A percentile compares a stretch with the other conserved stretches of the same genome.
phyloP scores from a whole-genome alignment of 2,797 vertebrate species.

The Falco cherrug region DNA sequence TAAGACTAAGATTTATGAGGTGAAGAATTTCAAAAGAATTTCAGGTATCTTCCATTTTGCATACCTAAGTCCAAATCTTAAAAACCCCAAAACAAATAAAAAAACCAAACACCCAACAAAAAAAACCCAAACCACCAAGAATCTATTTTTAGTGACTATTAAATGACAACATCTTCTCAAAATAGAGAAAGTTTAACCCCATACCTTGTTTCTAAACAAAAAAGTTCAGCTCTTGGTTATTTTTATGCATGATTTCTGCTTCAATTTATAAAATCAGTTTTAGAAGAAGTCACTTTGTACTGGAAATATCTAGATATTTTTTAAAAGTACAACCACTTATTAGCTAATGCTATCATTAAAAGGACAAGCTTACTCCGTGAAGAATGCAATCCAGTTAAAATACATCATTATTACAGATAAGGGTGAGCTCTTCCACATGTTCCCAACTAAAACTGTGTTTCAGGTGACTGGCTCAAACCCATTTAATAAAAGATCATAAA shows the following conservation, averaged over 20 bases:
- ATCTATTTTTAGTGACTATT: not conserved
- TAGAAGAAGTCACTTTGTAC: not conserved
- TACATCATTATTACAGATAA: not conserved
- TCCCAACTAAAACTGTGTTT: not conserved
- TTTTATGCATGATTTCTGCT: not conserved
- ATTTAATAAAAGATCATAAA: not conserved
- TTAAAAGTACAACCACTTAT: not conserved
- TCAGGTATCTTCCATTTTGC: not conserved
- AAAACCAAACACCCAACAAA: not conserved
- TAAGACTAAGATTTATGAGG: not conserved
- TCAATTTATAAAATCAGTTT: not conserved
- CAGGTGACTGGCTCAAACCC: not conserved
- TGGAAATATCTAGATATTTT: not conserved
- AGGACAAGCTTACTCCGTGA: not conserved
- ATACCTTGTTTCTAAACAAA: not conserved
- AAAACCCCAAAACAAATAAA: not conserved
- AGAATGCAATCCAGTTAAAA: not conserved
- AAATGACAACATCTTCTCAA: not conserved
- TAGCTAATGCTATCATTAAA: not conserved
- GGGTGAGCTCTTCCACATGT: not conserved
- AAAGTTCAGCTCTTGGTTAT: not conserved
- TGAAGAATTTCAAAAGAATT: not conserved
- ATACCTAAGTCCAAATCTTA: not conserved
- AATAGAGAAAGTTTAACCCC: not conserved
- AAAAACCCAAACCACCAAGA: not conserved